Evolutionary conservation across 2,888 invertebrate species (phyloP).

Genomic region (Epistrophe grossulariae): DNA sequence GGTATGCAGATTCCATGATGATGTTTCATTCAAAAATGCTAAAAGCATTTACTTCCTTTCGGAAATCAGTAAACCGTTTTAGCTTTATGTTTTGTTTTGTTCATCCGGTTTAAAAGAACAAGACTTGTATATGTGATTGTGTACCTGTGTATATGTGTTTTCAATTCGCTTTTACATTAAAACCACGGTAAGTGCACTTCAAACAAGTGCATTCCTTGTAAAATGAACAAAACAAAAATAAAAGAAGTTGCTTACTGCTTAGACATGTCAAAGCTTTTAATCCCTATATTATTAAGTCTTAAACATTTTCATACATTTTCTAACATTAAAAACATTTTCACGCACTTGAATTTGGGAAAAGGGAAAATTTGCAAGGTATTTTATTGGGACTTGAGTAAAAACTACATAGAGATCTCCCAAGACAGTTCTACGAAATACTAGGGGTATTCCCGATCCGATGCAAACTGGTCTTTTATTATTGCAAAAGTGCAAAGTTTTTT

Average conservation of each 20-base stretch:
- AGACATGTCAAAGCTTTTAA: neutral
- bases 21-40: constrained; percentile 23
- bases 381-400: no score
- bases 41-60: constrained; percentile 52
- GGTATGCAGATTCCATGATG: neutral
- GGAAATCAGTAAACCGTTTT: constrained; percentile 61
- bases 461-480: no score
- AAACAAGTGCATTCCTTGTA: neutral
- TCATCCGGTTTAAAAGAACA: constrained; percentile 18
- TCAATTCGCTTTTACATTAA: constrained; percentile 3
- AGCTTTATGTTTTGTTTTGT: constrained; percentile 26
- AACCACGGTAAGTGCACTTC: constrained; percentile 9
- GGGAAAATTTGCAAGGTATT: no score
- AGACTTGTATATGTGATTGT: no score
- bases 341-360: no score
- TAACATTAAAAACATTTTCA: no score
- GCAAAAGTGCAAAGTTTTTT: no score
- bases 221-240: neutral
- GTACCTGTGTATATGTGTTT: neutral
- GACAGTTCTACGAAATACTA: no score
- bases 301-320: no score
- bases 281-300: no score
- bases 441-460: no score
- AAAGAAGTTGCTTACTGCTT: neutral
- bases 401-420: no score